These are phyloP conservation scores for Notiomystis cincta DNA, from an alignment of 2,113 vertebrate species.

Conservation along the genomic window DNA sequence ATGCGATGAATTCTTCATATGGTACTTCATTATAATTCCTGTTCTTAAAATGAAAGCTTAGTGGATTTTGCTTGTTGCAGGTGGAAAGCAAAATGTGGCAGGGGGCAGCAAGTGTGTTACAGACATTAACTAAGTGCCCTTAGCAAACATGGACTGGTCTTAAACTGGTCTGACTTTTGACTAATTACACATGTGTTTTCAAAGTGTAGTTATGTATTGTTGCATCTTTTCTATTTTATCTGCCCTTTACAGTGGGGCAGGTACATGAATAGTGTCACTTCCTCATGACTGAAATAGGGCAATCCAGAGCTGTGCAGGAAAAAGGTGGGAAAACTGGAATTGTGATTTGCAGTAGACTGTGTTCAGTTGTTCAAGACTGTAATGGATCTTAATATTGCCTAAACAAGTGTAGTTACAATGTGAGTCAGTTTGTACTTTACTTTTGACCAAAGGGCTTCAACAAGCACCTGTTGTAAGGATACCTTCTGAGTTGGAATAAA, in stretches of 20 bases:
- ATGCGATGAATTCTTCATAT: neutral
- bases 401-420: neutral
- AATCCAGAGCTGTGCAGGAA: neutral
- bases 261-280: neutral
- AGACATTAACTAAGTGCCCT: neutral
- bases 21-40: neutral
- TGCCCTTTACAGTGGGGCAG: neutral
- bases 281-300: neutral
- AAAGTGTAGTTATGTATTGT: neutral
- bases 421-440: neutral
- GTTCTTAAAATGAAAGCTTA: neutral
- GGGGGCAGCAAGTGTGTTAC: neutral
- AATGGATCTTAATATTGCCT: neutral
- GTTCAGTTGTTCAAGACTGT: neutral
- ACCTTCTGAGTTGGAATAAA: neutral
- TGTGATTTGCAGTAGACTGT: neutral
- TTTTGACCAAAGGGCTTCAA: neutral
- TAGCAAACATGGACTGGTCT: neutral
- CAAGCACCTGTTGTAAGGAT: neutral
- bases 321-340: neutral
- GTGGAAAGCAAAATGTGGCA: neutral
- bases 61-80: neutral
- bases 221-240: neutral
- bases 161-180: neutral
- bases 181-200: neutral